phyloP scores from a whole-genome alignment of 2,113 vertebrate genomes.

The Cyphomyrus plagiostoma region DNA sequence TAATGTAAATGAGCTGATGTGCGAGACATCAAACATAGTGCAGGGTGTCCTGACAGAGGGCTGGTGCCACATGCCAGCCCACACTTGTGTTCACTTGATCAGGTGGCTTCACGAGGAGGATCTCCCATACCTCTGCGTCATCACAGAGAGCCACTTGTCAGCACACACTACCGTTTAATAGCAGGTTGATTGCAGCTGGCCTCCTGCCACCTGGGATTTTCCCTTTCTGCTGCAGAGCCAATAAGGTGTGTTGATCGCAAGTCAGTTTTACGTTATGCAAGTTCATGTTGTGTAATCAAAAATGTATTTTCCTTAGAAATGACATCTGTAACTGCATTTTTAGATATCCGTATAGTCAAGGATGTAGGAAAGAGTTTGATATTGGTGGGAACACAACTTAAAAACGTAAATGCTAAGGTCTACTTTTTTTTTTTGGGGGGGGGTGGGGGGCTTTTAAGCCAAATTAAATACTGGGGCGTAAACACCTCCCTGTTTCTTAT shows the following conservation, averaged over 20 bases:
- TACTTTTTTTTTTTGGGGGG: not conserved
- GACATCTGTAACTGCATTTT: not conserved
- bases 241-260: not conserved
- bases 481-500: not conserved
- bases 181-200: slow-evolving; percentile 26
- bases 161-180: slow-evolving; percentile 55
- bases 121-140: not conserved
- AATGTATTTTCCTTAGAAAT: not conserved
- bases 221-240: not conserved
- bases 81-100: not conserved
- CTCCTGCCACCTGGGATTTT: slow-evolving; percentile 38
- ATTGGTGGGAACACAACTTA: not conserved
- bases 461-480: not conserved
- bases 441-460: not conserved
- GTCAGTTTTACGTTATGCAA: not conserved
- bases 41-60: not conserved
- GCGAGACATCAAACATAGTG: not conserved
- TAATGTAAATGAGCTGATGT: not conserved
- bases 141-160: slow-evolving; percentile 35
- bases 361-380: not conserved
- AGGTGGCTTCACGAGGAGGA: not conserved
- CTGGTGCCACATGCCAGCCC: not conserved
- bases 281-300: not conserved
- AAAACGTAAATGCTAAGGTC: not conserved
- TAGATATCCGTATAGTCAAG: not conserved